A percentile compares a stretch with the other conserved stretches of the same genome.
Evolutionary conservation across 2,797 vertebrate genomes (phyloP).

Genomic region (Molossus alvarezi): DNA sequence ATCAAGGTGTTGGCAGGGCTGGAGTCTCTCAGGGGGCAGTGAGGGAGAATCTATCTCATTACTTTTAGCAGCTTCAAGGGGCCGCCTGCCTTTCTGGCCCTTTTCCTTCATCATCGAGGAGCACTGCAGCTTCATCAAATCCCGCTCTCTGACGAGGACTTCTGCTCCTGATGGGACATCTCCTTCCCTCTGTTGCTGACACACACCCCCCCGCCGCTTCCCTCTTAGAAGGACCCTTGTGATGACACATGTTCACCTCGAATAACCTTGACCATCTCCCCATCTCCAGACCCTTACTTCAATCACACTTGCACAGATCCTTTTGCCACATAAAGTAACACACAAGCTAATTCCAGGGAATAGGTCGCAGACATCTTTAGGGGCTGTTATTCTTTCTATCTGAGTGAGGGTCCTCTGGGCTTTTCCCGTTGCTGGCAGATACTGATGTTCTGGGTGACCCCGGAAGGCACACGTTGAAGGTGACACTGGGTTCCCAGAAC

Average conservation of each 20-base stretch:
- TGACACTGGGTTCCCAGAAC: not conserved
- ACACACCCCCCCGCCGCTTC: not conserved
- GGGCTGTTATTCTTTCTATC: not conserved
- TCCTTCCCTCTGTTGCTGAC: not conserved
- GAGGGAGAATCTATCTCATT: rapidly evolving
- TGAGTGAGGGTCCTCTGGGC: not conserved
- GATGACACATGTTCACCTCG: not conserved
- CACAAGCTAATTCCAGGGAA: not conserved
- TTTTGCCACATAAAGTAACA: too few relatives aligned
- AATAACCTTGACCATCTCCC: not conserved
- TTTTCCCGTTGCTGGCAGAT: rapidly evolving
- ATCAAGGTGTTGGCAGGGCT: not conserved
- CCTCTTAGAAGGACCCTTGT: not conserved
- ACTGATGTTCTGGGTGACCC: not conserved
- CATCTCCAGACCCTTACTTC: not conserved
- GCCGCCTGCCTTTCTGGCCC: not conserved
- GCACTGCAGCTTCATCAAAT: rapidly evolving
- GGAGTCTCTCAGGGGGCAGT: not conserved
- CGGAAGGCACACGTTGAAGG: rapidly evolving
- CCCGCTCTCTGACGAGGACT: not conserved
- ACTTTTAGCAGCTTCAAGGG: not conserved
- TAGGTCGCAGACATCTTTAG: not conserved
- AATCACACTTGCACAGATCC: too few relatives aligned
- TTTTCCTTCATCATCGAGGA: not conserved
- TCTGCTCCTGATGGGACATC: too few relatives aligned